Evolutionary conservation across 2,113 vertebrate genomes (phyloP).

Genomic region (Chelonoidis abingdonii): DNA sequence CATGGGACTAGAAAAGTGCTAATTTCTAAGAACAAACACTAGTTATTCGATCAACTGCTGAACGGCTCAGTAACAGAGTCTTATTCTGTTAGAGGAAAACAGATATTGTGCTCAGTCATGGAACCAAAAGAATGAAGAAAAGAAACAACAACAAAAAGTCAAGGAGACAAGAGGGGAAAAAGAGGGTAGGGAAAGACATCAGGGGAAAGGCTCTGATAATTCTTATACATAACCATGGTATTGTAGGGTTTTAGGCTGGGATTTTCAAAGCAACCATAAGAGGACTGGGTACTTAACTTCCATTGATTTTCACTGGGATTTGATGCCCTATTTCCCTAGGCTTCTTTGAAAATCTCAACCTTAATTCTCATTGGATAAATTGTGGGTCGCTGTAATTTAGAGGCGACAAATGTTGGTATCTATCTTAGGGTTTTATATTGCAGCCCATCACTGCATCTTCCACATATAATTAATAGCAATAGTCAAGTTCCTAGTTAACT

Average conservation of each 20-base stretch:
- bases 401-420: not conserved
- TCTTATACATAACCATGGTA: not conserved
- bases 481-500: not conserved
- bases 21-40: not conserved
- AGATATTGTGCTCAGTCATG: not conserved
- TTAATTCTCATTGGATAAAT: not conserved
- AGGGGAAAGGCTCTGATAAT: not conserved
- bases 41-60: not conserved
- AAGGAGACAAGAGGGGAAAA: not conserved
- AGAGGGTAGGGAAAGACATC: not conserved
- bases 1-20: not conserved
- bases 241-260: not conserved
- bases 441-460: not conserved
- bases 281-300: not conserved
- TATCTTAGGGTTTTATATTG: not conserved
- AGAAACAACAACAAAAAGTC: not conserved
- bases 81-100: not conserved
- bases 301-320: not conserved
- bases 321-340: not conserved
- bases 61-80: not conserved
- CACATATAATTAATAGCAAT: not conserved
- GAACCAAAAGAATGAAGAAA: not conserved
- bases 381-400: not conserved
- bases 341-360: not conserved
- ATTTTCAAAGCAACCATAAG: not conserved